Conservation (phyloP, 2,113 vertebrate species). For the Okapia johnstoni region DNA sequence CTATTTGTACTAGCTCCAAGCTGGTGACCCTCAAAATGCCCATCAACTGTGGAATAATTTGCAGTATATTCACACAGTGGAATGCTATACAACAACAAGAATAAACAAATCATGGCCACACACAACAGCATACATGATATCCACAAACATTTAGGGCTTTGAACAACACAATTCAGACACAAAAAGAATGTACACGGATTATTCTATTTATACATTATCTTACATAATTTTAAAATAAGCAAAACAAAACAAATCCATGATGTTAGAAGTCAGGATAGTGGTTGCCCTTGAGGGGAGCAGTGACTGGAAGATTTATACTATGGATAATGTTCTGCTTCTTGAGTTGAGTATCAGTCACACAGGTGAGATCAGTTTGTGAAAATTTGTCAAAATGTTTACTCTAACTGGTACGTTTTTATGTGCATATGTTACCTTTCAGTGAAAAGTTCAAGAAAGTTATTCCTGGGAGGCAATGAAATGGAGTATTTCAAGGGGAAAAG, state of each 20-base stretch:
- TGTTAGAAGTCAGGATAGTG: background rate
- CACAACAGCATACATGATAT: background rate
- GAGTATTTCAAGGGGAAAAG: background rate
- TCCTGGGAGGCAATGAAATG: background rate
- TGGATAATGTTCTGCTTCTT: background rate
- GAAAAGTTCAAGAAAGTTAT: background rate
- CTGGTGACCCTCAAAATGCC: background rate
- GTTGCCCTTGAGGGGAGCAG: background rate
- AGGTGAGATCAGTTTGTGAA: background rate
- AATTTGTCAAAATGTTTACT: background rate
- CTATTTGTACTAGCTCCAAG: background rate
- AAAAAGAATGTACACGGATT: background rate
- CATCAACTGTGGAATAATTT: background rate
- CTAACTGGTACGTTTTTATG: background rate
- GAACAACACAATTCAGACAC: background rate
- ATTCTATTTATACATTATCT: background rate
- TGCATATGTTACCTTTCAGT: background rate
- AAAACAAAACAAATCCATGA: background rate
- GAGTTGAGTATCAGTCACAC: background rate
- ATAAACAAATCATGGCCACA: background rate
- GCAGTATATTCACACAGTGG: background rate
- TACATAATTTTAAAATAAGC: background rate
- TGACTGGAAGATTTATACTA: background rate
- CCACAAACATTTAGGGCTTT: background rate
- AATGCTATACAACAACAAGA: background rate